phyloP scores from a whole-genome alignment of 2,797 vertebrate species.

The Tiaroga cobitis region DNA sequence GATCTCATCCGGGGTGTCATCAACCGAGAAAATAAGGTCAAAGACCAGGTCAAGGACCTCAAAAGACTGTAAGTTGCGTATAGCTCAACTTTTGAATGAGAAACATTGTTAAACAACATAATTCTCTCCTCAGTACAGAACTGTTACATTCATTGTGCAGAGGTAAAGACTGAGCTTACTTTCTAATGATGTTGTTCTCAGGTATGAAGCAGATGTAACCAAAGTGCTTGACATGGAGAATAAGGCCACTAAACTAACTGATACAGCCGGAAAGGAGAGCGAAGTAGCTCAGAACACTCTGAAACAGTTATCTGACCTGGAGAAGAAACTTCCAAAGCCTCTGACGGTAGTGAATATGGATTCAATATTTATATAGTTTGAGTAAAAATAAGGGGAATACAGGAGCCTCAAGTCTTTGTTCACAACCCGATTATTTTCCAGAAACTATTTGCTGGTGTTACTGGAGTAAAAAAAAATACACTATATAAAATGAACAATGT shows the following conservation, averaged over 20 bases:
- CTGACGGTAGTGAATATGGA: constrained; percentile 67
- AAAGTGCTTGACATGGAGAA: constrained; percentile 69
- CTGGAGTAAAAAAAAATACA: background rate
- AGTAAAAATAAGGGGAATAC: background rate
- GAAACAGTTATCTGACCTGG: constrained; percentile 67
- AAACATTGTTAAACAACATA: background rate
- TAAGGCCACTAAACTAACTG: constrained; percentile 61
- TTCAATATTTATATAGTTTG: background rate
- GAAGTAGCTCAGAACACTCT: constrained; percentile 64
- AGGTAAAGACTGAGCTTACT: background rate
- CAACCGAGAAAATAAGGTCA: constrained; percentile 73
- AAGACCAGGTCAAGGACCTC: constrained; percentile 62
- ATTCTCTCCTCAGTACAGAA: background rate
- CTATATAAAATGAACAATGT: background rate
- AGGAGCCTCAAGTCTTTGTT: background rate
- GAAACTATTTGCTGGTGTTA: background rate
- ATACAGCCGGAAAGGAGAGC: constrained; percentile 68
- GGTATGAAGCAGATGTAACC: constrained; percentile 67
- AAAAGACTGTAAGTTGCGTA: constrained; percentile 58
- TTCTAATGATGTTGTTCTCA: constrained; percentile 48
- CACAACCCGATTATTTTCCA: background rate
- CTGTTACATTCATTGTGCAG: background rate
- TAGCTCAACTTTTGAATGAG: background rate
- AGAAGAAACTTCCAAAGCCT: constrained; percentile 61
- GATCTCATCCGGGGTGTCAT: constrained; percentile 68